Evolutionary conservation across 2,888 invertebrate species (phyloP), one percentile per base, ranked within the genome.

Genomic region (Ganaspis brasiliensis): DNA sequence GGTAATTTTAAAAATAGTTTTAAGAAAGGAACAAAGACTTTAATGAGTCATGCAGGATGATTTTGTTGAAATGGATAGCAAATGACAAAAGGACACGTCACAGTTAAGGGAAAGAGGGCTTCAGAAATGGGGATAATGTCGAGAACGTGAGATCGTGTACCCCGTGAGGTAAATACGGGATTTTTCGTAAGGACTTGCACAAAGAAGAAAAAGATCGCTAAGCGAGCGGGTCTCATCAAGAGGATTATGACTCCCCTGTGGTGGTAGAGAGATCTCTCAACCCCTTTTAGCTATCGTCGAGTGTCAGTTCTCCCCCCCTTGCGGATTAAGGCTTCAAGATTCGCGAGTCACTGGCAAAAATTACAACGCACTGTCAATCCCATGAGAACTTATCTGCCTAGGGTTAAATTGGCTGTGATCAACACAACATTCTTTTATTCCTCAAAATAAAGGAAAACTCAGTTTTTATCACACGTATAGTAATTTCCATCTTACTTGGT

Each of bases 271-370:
- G 63, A 63, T 40, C 37, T 19, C 40, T 45, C 40, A 67, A 67
- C 45, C 67, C 67, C 40, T 52, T 49, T 67, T 67, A 21, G 21
- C 45, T 67, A 67, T 67, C 67, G 74, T 81, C 71, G 78, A 85
- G 77, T 78, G 81, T 72, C 75, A 72, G 73, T 59, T 73, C 37
- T 67, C 77, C 78, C 74, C 52, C 73, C 61, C 61, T 57, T 72
- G 19, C 73, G 77, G 86, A 85, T 85, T 85, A 85, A 80, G 77
- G 80, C 78, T 74, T 84, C 81, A 74, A 82, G 82, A 82, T 85
- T 85, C 79, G 80, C 82, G 81, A 81, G 83, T 83, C 83, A 81
- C 74, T 79, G 74, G 80, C 76, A 79, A 84, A 85, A 85, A 85
- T 85, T 85, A 84, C 82, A 61, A 45, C 24, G 49, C 78, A 85